phyloP scores from a whole-genome alignment of 2,797 vertebrate species.

The Trematomus bernacchii region DNA sequence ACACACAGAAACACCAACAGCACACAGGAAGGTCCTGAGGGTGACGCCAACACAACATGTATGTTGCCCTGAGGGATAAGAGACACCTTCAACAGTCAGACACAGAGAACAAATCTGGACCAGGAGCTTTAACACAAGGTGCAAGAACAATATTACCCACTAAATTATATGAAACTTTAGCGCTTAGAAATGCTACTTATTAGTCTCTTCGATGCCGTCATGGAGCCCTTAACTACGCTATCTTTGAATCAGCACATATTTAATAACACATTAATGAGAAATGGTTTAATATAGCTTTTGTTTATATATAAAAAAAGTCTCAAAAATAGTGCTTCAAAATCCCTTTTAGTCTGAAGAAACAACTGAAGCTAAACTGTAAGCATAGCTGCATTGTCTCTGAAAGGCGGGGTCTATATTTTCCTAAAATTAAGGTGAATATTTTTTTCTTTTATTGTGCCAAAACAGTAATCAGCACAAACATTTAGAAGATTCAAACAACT shows the following conservation, averaged over 20 bases:
- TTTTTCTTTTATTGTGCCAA: neutral
- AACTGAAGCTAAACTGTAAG: neutral
- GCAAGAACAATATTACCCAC: neutral
- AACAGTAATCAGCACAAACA: too few species aligned
- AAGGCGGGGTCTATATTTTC: neutral
- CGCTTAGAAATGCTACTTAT: too few species aligned
- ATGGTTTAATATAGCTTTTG: too few species aligned
- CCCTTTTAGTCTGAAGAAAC: neutral
- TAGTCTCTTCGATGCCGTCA: too few species aligned
- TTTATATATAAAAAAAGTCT: too few species aligned
- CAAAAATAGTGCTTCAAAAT: too few species aligned
- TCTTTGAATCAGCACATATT: too few species aligned
- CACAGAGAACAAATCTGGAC: constrained; percentile 13
- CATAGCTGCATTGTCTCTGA: too few species aligned
- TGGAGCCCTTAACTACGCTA: too few species aligned
- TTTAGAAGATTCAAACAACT: too few species aligned
- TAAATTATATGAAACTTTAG: neutral
- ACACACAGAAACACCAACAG: constrained; percentile 36
- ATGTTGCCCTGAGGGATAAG: constrained; percentile 46
- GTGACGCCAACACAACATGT: constrained; percentile 47
- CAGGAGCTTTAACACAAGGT: neutral
- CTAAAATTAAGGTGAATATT: neutral
- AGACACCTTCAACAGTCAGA: constrained; percentile 50
- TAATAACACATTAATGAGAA: too few species aligned
- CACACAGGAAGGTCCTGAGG: constrained; percentile 36